Conservation (phyloP, 2,113 vertebrate species). For the Ovibos moschatus region DNA sequence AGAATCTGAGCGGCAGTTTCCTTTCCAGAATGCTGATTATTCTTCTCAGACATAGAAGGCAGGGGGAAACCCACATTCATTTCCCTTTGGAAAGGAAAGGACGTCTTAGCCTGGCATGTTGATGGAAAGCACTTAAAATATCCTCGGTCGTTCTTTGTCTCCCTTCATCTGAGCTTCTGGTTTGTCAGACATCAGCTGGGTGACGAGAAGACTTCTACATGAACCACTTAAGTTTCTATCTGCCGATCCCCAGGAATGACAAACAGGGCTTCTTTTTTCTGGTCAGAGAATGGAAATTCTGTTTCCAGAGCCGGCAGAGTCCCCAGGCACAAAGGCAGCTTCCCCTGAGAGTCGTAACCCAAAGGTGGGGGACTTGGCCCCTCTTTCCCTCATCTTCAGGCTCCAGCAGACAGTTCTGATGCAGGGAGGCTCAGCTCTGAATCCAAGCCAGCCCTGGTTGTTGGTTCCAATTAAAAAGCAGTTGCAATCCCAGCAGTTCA, state of each 20-base stretch:
- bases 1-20: slow-evolving; percentile 33
- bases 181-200: background rate
- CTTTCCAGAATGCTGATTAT: slow-evolving; percentile 21
- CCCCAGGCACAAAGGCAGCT: slow-evolving; percentile 52
- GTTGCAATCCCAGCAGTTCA: slow-evolving; percentile 55
- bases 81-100: slow-evolving; percentile 48
- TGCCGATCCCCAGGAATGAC: slow-evolving; percentile 36
- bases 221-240: background rate
- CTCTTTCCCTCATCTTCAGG: background rate
- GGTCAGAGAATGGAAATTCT: slow-evolving; percentile 42
- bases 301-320: slow-evolving; percentile 50
- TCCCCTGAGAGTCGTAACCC: slow-evolving; percentile 28
- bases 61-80: background rate
- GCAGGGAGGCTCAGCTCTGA: background rate
- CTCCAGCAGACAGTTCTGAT: background rate
- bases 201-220: background rate
- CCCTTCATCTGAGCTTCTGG: slow-evolving; percentile 53
- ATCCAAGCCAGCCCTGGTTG: background rate
- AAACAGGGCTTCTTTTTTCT: slow-evolving; percentile 36
- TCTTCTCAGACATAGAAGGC: background rate
- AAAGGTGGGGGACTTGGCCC: background rate
- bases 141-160: slow-evolving; percentile 33
- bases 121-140: slow-evolving; percentile 43
- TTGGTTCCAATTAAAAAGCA: slow-evolving; percentile 67
- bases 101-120: background rate